phyloP scores from a whole-genome alignment of 2,888 invertebrate species.

The Ochropacha duplaris region DNA sequence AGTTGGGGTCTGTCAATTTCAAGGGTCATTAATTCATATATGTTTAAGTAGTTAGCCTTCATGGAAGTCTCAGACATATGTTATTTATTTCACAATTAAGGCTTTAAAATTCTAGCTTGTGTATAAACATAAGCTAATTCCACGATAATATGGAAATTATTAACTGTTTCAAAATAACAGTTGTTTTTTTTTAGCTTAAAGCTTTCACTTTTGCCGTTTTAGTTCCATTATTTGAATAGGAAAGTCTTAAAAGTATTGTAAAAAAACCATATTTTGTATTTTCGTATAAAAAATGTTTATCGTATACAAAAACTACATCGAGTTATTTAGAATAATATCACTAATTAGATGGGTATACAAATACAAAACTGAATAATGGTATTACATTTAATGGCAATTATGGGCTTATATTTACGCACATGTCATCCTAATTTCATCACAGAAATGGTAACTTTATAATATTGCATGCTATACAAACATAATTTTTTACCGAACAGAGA shows the following conservation, averaged over 20 bases:
- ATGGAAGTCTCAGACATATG: not conserved
- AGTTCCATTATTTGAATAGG: no score
- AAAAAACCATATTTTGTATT: not conserved
- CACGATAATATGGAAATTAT: no score
- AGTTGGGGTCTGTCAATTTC: not conserved
- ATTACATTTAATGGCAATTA: constrained; percentile 27
- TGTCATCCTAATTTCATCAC: constrained; percentile 56
- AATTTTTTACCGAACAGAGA: not conserved
- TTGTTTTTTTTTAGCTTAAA: no score
- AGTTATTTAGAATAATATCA: constrained; percentile 11
- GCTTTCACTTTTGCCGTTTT: no score
- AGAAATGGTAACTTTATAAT: constrained; percentile 57
- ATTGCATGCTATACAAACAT: not conserved
- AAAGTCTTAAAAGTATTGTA: no score
- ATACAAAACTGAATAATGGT: constrained; percentile 6
- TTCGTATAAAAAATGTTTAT: constrained; percentile 22
- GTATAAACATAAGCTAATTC: no score
- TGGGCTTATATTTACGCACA: constrained; percentile 33
- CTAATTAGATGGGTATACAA: constrained; percentile 8
- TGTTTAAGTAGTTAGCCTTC: not conserved
- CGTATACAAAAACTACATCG: constrained; percentile 10
- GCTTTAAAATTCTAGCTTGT: not conserved
- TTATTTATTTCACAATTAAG: not conserved
- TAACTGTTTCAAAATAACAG: no score
- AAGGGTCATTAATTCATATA: not conserved